Evolutionary conservation across 2,888 invertebrate species (phyloP).

Genomic region (Cabera pusaria): DNA sequence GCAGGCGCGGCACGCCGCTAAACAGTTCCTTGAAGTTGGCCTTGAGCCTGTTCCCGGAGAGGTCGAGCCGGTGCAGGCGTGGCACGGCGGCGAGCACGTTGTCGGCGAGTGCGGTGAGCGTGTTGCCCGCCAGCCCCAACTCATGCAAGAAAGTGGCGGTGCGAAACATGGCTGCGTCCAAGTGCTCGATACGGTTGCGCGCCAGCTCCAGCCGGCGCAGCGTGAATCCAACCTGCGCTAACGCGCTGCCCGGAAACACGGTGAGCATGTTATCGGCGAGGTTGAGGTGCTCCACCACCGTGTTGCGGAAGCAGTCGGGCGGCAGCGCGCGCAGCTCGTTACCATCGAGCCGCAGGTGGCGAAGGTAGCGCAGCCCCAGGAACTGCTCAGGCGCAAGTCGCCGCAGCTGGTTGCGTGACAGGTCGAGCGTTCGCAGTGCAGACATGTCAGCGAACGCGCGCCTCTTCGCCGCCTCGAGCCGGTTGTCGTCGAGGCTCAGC

Average conservation of each 20-base stretch:
- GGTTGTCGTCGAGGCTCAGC: constrained; percentile 86
- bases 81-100: constrained; percentile 90
- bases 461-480: constrained; percentile 85
- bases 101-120: constrained; percentile 90
- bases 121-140: constrained; percentile 88
- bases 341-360: constrained; percentile 85
- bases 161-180: constrained; percentile 91
- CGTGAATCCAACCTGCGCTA: constrained; percentile 89
- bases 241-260: constrained; percentile 87
- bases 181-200: constrained; percentile 89
- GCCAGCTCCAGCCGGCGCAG: constrained; percentile 88
- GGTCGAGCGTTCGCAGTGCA: constrained; percentile 50
- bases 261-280: constrained; percentile 88
- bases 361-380: constrained; percentile 83
- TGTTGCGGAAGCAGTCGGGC: constrained; percentile 88
- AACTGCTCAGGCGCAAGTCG: constrained; percentile 58
- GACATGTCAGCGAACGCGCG: constrained; percentile 85
- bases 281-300: constrained; percentile 89
- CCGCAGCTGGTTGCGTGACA: constrained; percentile 48
- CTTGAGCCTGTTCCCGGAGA: constrained; percentile 89
- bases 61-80: constrained; percentile 87
- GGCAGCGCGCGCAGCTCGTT: constrained; percentile 88
- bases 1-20: constrained; percentile 88
- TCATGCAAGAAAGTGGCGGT: constrained; percentile 86
- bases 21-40: constrained; percentile 92